Evolutionary conservation across 2,888 invertebrate species (phyloP), one percentile per base, ranked within the genome.

Genomic region (Papilio demoleus): DNA sequence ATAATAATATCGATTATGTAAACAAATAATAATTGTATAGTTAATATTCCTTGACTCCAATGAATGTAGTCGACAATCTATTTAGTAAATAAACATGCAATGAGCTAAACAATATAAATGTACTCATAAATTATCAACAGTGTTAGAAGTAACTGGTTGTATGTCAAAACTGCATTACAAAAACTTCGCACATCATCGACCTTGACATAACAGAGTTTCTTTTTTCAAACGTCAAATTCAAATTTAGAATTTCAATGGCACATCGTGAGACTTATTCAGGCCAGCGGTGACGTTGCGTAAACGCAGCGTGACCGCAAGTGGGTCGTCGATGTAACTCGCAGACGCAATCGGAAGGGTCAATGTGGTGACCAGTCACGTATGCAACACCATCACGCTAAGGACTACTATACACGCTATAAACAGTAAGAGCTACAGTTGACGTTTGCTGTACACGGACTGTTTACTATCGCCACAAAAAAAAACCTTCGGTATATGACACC

Each of bases 221-320:
- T 82, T 80, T 87, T 78, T 82, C 78, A 82, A 82, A 86, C 71
- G 67, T 65, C 72, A 65, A 69, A 81, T 76, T 77, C 76, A 75
- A 82, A 83, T 81, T 74, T 73, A 72, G 65, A 67, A 72, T 79
- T 83, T 88, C 87, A 90, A 89, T 86, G 89, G 79, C 87, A 80
- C 70, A 76, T 80, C 81, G 65, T 75, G 77, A 78, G 68, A 9
- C 61, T 68, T 71, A 84, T 80, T 75, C 75, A 75, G 84, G 86
- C 81, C 86, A 82, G 76, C 63, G 40, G 59, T 60, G 65, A 70
- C 40, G 62, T 73, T 72, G 73, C 74, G 74, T 67, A 66, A 73
- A 60, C 50, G 65, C 47, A 27, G 60, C 59, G 56, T 53, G 27
- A 53, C 53, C 70, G 74, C 70, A 86, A 85, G 84, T 87, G 73